Conservation (phyloP, 2,888 invertebrate genomes). For the Nymphalis urticae region DNA sequence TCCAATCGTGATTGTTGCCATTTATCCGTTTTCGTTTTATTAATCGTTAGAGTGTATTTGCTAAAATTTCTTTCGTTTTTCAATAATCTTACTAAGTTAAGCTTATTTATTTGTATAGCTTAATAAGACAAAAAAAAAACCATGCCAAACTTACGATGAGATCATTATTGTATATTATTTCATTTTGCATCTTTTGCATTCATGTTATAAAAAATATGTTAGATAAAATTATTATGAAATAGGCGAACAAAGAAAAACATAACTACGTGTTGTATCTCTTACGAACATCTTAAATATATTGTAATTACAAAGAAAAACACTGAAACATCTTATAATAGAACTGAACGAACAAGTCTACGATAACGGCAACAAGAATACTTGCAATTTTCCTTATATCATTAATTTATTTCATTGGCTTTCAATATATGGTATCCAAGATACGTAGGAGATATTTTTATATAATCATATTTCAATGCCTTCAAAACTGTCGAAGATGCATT, state of each 20-base stretch:
- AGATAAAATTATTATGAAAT: background rate
- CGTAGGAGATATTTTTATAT: too few relatives aligned
- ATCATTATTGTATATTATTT: too few relatives aligned
- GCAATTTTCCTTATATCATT: background rate
- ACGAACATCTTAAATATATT: background rate
- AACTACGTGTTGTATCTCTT: slow-evolving; percentile 5
- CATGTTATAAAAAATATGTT: slow-evolving; percentile 13
- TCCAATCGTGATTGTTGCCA: too few relatives aligned
- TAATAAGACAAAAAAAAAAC: too few relatives aligned
- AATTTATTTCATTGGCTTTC: too few relatives aligned
- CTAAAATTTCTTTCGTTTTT: background rate
- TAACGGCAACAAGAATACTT: background rate
- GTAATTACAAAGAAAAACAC: background rate
- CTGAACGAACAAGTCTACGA: background rate
- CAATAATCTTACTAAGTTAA: background rate
- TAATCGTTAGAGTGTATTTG: too few relatives aligned
- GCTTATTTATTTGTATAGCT: too few relatives aligned
- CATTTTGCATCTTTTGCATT: background rate
- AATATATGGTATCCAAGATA: too few relatives aligned
- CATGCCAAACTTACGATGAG: too few relatives aligned
- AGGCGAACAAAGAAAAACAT: background rate
- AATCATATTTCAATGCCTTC: too few relatives aligned
- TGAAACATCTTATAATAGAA: background rate
- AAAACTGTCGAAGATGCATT: too few relatives aligned
- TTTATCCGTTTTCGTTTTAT: too few relatives aligned